phyloP scores from a whole-genome alignment of 2,888 invertebrate species.

The Drosophila algonquin region DNA sequence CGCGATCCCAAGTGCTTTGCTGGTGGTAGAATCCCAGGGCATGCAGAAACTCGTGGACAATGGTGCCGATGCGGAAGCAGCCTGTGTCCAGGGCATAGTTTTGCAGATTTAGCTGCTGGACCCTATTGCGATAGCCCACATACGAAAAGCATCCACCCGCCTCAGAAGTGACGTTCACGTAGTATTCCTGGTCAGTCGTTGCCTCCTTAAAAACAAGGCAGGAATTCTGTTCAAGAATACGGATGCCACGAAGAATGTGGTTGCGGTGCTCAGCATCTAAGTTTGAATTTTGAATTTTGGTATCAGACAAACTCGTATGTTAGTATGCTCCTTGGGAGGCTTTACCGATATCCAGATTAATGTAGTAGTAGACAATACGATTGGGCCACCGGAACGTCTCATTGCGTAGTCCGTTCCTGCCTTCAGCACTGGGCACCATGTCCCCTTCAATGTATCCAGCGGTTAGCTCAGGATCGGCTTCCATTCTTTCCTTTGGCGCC shows the following conservation, averaged over 20 bases:
- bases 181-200: conserved; percentile 77
- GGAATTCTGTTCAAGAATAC: conserved; percentile 88
- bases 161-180: conserved; percentile 73
- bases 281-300: background rate
- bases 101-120: conserved; percentile 63
- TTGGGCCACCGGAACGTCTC: conserved; percentile 86
- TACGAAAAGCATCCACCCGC: conserved; percentile 89
- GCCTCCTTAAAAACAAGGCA: conserved; percentile 89
- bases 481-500: conserved; percentile 12
- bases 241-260: conserved; percentile 88
- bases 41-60: conserved; percentile 90
- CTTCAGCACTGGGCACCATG: conserved; percentile 86
- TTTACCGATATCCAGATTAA: conserved; percentile 64
- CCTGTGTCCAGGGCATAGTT: conserved; percentile 53
- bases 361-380: conserved; percentile 87
- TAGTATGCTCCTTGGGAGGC: background rate
- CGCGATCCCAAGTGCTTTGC: conserved; percentile 89
- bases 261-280: conserved; percentile 85
- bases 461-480: conserved; percentile 88
- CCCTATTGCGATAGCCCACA: conserved; percentile 87
- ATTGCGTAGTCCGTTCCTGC: conserved; percentile 86
- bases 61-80: conserved; percentile 84
- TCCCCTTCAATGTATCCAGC: conserved; percentile 90
- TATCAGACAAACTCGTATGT: background rate
- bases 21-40: conserved; percentile 90